phyloP scores from a whole-genome alignment of 2,113 vertebrate genomes.

The Cyprinodon variegatus region DNA sequence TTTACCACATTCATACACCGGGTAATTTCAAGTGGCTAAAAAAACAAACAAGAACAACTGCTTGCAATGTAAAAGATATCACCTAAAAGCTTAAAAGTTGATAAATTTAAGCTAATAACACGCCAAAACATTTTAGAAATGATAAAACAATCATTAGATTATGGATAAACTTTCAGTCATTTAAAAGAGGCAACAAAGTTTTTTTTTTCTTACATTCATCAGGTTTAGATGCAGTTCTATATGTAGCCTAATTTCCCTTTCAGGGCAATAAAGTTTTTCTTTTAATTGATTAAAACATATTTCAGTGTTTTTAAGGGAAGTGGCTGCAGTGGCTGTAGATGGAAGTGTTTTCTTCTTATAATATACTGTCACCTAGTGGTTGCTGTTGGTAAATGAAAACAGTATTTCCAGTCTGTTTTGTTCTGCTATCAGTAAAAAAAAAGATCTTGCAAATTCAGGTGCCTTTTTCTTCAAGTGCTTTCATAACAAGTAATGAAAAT shows the following conservation, averaged over 20 bases:
- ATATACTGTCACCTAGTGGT: slow-evolving; percentile 49
- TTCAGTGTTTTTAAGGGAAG: too few species aligned
- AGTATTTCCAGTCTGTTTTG: background rate
- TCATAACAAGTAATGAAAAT: background rate
- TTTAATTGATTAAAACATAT: too few species aligned
- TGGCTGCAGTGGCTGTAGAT: slow-evolving; percentile 4
- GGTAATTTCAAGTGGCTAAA: background rate
- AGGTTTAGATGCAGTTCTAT: too few species aligned
- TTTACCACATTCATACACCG: background rate
- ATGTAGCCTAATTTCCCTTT: too few species aligned
- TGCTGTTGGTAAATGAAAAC: background rate
- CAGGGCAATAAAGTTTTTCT: too few species aligned
- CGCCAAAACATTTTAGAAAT: background rate
- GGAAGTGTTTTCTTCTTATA: slow-evolving; percentile 2
- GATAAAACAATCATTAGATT: background rate
- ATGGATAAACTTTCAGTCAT: too few species aligned
- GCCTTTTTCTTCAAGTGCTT: background rate
- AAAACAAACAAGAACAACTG: background rate
- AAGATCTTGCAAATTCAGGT: background rate
- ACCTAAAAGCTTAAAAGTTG: background rate
- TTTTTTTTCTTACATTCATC: too few species aligned
- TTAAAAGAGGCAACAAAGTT: too few species aligned
- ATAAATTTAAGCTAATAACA: background rate
- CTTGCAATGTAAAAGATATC: background rate
- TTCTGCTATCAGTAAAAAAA: background rate